Evolutionary conservation across 2,797 vertebrate genomes (phyloP), one percentile per base, ranked within the genome.

Genomic region (Babyrousa celebensis): DNA sequence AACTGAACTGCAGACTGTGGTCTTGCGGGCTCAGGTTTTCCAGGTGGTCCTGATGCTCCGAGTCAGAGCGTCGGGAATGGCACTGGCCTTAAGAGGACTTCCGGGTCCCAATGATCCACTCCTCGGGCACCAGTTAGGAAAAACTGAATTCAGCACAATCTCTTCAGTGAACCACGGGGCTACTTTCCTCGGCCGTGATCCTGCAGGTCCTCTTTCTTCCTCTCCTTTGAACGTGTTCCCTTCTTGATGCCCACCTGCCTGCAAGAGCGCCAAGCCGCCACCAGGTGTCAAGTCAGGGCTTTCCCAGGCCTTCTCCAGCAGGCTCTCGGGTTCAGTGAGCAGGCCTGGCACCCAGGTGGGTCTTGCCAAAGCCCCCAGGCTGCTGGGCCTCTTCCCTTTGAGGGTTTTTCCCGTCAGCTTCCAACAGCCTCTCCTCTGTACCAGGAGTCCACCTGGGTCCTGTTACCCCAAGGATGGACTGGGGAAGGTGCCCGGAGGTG

Each of bases 21-120:
- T 67, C 82, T 84, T 27, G 5, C 0, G 2, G 1, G 25, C 17
- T 65, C 25, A 29, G 85, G 43, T 96, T 84, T 93, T 79, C 95
- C 6, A 0, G 72, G 72, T 15, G 65, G 85, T 75, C 94, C 80
- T 71, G 75, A 36, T 20, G 9, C 18, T 63, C 85, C 48, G 63
- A 58, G 71, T 89, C 87, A 63, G 72, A 78, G 82, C 29, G 0
- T 72, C 84, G 12, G 92, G 40, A 79, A 70, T 27, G 17, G 32
- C 23, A 0, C n/a, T 85, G 87, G 60, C 67, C 90, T 94, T 75
- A 12, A 70, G 62, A 85, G 85, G 82, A 80, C 90, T 94, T 84
- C 85, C 89, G 25, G 56, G 23, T 21, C 29, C 11, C 11, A 68
- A 71, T 11, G 0, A 91, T 40, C 60, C 12, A 10, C 54, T 40